Evolutionary conservation across 2,888 invertebrate species (phyloP).

Genomic region (Cremastinae sp.): DNA sequence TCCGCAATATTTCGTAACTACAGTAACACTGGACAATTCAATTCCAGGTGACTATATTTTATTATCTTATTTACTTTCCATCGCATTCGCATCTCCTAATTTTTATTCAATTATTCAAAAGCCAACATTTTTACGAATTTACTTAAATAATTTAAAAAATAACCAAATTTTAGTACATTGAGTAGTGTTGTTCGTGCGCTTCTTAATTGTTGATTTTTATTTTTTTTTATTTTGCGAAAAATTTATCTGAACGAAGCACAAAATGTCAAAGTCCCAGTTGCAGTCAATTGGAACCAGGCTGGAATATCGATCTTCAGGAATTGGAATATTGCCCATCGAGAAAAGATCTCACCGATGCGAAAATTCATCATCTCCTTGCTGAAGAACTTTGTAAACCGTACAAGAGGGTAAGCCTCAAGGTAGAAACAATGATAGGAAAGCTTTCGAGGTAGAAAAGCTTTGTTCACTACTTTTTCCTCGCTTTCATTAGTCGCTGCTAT

Average conservation of each 20-base stretch:
- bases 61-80: no score
- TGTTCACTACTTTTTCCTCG: neutral
- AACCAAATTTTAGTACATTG: neutral
- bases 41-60: no score
- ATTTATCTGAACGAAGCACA: neutral
- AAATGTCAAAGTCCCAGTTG: conserved; percentile 88
- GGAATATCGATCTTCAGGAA: conserved; percentile 97
- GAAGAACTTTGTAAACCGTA: conserved; percentile 94
- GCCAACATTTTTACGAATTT: no score
- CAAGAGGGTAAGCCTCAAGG: conserved; percentile 85
- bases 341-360: conserved; percentile 96
- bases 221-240: conserved; percentile 2
- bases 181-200: neutral
- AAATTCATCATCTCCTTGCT: conserved; percentile 94
- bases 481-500: neutral
- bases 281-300: conserved; percentile 91
- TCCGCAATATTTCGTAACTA: conserved; percentile 95
- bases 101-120: no score
- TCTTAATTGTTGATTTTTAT: neutral
- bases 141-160: no score
- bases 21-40: conserved; percentile 88
- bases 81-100: no score
- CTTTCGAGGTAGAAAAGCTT: neutral
- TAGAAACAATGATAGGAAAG: neutral
- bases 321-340: conserved; percentile 95